These are phyloP conservation scores for Psilanteris sp. DNA, from an alignment of 1,140 invertebrate genomes.

Conservation along the genomic window DNA sequence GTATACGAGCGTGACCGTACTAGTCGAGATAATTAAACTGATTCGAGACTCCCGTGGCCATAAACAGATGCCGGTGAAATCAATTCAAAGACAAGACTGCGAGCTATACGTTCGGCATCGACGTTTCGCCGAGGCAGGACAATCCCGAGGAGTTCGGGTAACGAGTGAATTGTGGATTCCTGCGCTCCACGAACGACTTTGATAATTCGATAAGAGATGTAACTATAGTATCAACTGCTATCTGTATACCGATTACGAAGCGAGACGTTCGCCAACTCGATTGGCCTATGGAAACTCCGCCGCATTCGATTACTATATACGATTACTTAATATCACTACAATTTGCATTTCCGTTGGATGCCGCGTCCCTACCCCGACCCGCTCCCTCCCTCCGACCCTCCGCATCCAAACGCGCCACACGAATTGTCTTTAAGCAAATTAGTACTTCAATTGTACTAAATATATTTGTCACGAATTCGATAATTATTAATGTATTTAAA, in stretches of 20 bases:
- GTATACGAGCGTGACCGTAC: conserved; percentile 44
- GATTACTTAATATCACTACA: conserved; percentile 58
- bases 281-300: conserved; percentile 38
- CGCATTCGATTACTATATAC: conserved; percentile 56
- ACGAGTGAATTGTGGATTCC: conserved; percentile 55
- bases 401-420: conserved; percentile 16
- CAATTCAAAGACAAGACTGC: conserved; percentile 46
- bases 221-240: conserved; percentile 53
- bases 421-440: conserved; percentile 48
- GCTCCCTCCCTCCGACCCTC: conserved; percentile 2
- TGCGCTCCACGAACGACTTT: conserved; percentile 28
- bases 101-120: conserved; percentile 4
- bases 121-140: conserved; percentile 33
- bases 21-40: conserved; percentile 49
- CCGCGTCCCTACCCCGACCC: not conserved
- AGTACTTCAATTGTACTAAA: conserved; percentile 30
- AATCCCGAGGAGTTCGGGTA: conserved; percentile 31
- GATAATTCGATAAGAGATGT: conserved; percentile 59
- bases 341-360: conserved; percentile 49
- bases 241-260: conserved; percentile 52
- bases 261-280: conserved; percentile 51
- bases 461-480: conserved; percentile 42
- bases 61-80: conserved; percentile 49
- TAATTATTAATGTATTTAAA: conserved; percentile 56
- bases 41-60: conserved; percentile 42